Percentiles rank a stretch among this genome's conserved stretches.
These are phyloP conservation scores for Cebus imitator DNA, from an alignment of 2,113 vertebrate genomes.

Conservation along the genomic window DNA sequence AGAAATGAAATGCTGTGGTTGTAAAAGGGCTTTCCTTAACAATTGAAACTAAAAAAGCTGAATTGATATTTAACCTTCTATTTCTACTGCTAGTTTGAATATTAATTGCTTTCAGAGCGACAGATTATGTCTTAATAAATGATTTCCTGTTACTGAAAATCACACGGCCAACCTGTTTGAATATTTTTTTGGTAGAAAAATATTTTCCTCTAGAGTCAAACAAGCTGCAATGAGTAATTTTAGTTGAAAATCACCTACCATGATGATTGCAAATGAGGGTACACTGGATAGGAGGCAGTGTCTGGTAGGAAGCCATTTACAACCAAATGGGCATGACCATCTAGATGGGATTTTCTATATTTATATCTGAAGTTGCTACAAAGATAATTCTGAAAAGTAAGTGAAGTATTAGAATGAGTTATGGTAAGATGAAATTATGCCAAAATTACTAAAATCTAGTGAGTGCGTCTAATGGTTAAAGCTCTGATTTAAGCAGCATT, in stretches of 20 bases:
- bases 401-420: neutral
- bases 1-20: slow-evolving; percentile 34
- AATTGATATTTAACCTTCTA: slow-evolving; percentile 56
- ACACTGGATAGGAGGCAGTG: neutral
- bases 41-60: slow-evolving; percentile 31
- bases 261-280: neutral
- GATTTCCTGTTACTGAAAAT: slow-evolving; percentile 21
- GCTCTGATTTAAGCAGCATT: neutral
- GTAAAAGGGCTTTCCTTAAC: neutral
- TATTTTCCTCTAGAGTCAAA: neutral
- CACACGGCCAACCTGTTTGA: neutral
- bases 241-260: neutral
- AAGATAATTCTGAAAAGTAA: neutral
- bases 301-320: neutral
- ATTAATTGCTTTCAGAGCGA: slow-evolving; percentile 28
- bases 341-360: neutral
- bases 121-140: neutral
- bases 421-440: neutral
- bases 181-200: neutral
- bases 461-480: neutral
- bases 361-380: neutral
- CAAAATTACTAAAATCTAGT: neutral
- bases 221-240: neutral
- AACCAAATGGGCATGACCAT: neutral
- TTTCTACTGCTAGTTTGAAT: neutral